Conservation (phyloP, 2,113 vertebrate species). For the Alces alces region DNA sequence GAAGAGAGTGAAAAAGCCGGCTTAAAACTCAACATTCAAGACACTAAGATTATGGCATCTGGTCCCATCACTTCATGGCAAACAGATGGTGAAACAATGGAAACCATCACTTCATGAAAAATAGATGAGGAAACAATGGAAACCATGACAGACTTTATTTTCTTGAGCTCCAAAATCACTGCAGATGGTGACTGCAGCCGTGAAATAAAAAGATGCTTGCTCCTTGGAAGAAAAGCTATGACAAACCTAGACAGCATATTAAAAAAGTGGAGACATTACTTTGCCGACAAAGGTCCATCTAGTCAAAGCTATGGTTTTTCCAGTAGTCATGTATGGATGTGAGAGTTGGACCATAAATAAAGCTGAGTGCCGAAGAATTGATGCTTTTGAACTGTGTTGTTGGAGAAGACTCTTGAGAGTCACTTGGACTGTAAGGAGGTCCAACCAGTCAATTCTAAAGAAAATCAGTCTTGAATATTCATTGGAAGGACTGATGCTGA, state of each 20-base stretch:
- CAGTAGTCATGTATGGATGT: neutral
- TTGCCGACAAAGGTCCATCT: neutral
- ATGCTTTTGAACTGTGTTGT: neutral
- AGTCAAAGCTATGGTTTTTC: neutral
- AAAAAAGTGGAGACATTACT: neutral
- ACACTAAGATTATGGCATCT: neutral
- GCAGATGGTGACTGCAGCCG: neutral
- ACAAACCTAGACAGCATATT: neutral
- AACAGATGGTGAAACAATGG: neutral
- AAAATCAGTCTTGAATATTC: neutral
- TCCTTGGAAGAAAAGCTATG: neutral
- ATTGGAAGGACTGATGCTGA: neutral
- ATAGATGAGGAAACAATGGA: neutral
- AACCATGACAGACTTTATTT: neutral
- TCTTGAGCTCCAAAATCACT: neutral
- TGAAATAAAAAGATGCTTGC: neutral
- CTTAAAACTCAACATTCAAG: neutral
- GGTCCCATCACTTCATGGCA: neutral
- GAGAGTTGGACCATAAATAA: neutral
- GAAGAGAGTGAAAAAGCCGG: neutral
- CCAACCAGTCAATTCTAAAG: neutral
- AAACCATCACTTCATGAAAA: neutral
- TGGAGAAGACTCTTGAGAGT: neutral
- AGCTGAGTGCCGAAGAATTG: accelerated
- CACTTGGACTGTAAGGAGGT: neutral